Percentiles rank a stretch among this genome's conserved stretches.
Evolutionary conservation across 2,797 vertebrate genomes (phyloP).

Genomic region (Alectoris magna): DNA sequence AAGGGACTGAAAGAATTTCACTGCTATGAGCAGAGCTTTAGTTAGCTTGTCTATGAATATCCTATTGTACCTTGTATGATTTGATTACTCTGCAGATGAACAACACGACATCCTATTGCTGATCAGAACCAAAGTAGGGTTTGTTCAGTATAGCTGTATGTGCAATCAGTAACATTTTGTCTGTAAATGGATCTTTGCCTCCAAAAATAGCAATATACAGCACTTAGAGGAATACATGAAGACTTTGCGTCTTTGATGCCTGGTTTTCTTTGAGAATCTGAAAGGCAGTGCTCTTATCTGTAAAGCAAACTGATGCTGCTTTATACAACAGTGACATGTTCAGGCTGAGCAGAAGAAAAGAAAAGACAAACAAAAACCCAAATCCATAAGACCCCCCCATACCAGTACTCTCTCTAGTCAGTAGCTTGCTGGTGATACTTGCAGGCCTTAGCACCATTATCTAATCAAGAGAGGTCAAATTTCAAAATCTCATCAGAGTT

Average conservation of each 20-base stretch:
- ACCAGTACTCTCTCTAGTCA: not conserved
- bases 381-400: not conserved
- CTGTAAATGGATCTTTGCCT: not conserved
- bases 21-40: not conserved
- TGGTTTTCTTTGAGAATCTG: not conserved
- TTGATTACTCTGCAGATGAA: not conserved
- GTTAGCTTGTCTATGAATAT: not conserved
- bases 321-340: accelerated
- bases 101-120: not conserved
- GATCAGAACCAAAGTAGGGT: not conserved
- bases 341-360: not conserved
- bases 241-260: not conserved
- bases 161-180: not conserved
- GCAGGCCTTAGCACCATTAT: not conserved
- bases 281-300: not conserved
- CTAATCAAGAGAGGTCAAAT: constrained; percentile 59
- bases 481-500: constrained; percentile 58
- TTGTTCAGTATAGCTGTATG: not conserved
- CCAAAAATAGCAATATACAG: not conserved
- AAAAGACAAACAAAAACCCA: not conserved
- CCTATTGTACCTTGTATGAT: not conserved
- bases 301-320: not conserved
- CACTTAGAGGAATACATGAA: not conserved
- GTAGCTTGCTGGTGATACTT: not conserved
- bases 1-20: not conserved